Evolutionary conservation across 2,888 invertebrate genomes (phyloP), one percentile per base, ranked within the genome.

Genomic region (Lagria hirta): DNA sequence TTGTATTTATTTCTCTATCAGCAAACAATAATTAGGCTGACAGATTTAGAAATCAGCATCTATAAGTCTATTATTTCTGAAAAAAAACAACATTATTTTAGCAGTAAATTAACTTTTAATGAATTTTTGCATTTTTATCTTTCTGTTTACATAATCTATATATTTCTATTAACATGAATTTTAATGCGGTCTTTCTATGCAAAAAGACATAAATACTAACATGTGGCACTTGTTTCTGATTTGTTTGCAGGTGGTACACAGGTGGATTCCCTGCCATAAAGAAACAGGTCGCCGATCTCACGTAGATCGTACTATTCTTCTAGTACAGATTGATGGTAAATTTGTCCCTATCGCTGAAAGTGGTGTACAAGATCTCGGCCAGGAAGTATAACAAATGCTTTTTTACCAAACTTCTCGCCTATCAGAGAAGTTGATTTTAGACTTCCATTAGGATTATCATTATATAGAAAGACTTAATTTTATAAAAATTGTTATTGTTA

Each of bases 261-360:
- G 88, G 54, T 97, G 97, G 96, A 82, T 84, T 20, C 97, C 96
- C 0, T 89, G 87, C 72, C 95, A 97, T 74, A 81, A 88, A 35
- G 93, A 95, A 67, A 84, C 86, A 0, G 83, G 83, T 56, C 83
- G 86, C 42, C 80, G 96, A 10, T 95, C 95, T 3, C 93, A 95
- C 69, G 88, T 94, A 8, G 95, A 95, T 73, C 85, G 91, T 60
- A 90, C 87, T 34, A 90, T 97, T 45, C 78, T 96, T 10, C 80
- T 97, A 8, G 81, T 97, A n/a, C 89, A 92, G 72, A 88, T 96
- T 28, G 92, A 90, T 8, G 95, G 95, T 60, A 86, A 84, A 62
- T 95, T 84, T 72, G 94, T 97, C 48, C 95, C 96, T 8, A 89
- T 96, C 34, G 90, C 91, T 0, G 95, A 96, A 69, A 81, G 81